A percentile compares a stretch with the other conserved stretches of the same genome.
Conservation (phyloP, 2,113 vertebrate genomes). For the Canis aureus region DNA sequence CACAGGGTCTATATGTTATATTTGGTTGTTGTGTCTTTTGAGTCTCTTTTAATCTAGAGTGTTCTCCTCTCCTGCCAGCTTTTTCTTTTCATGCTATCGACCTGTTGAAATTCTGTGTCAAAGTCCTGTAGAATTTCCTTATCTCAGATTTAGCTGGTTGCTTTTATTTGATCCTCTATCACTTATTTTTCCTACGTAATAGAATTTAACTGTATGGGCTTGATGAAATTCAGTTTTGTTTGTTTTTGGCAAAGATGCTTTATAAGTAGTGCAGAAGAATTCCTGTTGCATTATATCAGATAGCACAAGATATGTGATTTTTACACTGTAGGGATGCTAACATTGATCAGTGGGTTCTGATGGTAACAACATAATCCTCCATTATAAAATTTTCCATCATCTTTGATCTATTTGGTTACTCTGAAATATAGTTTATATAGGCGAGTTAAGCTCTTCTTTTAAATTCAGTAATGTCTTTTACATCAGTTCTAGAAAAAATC, state of each 20-base stretch:
- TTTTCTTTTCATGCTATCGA: not conserved
- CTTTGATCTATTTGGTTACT: not conserved
- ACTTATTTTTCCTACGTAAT: not conserved
- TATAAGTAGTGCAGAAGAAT: not conserved
- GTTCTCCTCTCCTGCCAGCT: not conserved
- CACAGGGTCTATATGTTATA: not conserved
- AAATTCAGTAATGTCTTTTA: slow-evolving; percentile 11
- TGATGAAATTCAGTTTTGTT: not conserved
- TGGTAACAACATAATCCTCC: not conserved
- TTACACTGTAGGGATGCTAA: not conserved
- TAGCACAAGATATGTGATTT: not conserved
- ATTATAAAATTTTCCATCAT: not conserved
- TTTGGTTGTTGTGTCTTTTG: not conserved
- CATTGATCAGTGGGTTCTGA: not conserved
- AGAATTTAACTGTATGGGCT: slow-evolving; percentile 9
- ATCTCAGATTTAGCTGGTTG: not conserved
- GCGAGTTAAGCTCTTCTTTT: not conserved
- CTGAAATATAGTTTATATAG: not conserved
- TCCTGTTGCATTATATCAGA: not conserved
- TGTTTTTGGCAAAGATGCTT: not conserved
- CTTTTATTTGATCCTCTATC: not conserved
- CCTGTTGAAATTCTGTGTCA: not conserved
- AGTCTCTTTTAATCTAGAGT: not conserved
- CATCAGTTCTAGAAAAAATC: not conserved
- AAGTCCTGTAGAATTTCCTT: not conserved